Conservation (phyloP, 2,797 vertebrate species). For the Petrocephalus sullivani region DNA sequence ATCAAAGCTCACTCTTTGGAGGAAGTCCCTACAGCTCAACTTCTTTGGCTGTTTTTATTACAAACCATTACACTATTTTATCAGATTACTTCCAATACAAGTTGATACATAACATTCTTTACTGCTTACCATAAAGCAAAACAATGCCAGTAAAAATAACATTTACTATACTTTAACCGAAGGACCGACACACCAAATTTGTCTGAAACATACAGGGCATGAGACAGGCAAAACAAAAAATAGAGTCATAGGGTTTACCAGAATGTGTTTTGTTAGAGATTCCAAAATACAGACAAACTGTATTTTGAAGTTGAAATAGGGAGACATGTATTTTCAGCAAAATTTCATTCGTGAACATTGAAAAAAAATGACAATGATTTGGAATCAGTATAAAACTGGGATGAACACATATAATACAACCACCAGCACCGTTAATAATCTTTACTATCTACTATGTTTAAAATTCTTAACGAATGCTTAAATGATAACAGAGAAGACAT, state of each 20-base stretch:
- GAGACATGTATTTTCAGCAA: background rate
- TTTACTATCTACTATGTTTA: background rate
- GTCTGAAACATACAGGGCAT: background rate
- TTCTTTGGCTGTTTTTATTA: background rate
- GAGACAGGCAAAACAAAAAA: background rate
- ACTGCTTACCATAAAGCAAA: background rate
- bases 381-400: background rate
- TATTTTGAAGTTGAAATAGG: background rate
- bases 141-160: background rate
- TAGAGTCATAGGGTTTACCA: background rate
- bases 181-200: background rate
- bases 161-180: background rate
- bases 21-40: background rate
- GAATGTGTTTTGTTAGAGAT: background rate
- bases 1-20: background rate
- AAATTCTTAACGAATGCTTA: background rate
- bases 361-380: background rate
- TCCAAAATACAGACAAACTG: background rate
- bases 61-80: background rate
- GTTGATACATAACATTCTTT: background rate
- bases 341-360: background rate
- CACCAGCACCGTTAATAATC: background rate
- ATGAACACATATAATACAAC: background rate
- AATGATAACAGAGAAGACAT: background rate
- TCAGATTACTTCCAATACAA: background rate